Evolutionary conservation across 2,113 vertebrate genomes (phyloP).

Genomic region (Centropus bengalensis): DNA sequence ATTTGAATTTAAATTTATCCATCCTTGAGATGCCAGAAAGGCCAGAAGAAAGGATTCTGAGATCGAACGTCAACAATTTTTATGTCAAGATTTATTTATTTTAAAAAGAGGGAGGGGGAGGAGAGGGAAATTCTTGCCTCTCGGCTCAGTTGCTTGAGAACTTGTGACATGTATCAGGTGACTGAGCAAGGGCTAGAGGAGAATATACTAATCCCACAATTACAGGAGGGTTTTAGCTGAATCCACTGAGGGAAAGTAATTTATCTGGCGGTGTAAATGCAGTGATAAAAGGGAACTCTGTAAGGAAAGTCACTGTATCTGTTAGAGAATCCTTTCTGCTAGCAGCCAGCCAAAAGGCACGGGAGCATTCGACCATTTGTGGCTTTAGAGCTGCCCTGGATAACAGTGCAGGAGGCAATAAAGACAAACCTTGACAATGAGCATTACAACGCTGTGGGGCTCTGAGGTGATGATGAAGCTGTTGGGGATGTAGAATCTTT

Average conservation of each 20-base stretch:
- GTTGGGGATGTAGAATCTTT: not conserved
- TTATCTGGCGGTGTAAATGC: conserved; percentile 20
- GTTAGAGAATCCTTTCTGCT: not conserved
- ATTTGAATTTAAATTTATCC: conserved; percentile 5
- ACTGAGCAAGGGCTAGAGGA: not conserved
- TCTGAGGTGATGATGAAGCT: not conserved
- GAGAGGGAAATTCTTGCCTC: not conserved
- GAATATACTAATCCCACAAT: not conserved
- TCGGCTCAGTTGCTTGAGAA: conserved; percentile 2
- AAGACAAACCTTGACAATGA: not conserved
- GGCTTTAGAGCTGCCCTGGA: not conserved
- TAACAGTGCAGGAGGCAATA: not conserved
- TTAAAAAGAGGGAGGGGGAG: no score
- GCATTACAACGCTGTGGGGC: not conserved
- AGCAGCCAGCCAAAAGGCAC: not conserved
- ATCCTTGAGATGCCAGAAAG: not conserved
- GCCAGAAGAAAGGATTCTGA: not conserved
- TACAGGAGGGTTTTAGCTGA: not conserved
- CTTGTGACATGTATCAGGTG: not conserved
- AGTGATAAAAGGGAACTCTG: conserved; percentile 21
- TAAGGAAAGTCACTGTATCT: not conserved
- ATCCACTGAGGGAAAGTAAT: not conserved
- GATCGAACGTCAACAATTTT: not conserved
- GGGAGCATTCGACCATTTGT: not conserved
- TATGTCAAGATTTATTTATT: not conserved